phyloP scores from a whole-genome alignment of 2,888 invertebrate species.

The Globia sparganii region DNA sequence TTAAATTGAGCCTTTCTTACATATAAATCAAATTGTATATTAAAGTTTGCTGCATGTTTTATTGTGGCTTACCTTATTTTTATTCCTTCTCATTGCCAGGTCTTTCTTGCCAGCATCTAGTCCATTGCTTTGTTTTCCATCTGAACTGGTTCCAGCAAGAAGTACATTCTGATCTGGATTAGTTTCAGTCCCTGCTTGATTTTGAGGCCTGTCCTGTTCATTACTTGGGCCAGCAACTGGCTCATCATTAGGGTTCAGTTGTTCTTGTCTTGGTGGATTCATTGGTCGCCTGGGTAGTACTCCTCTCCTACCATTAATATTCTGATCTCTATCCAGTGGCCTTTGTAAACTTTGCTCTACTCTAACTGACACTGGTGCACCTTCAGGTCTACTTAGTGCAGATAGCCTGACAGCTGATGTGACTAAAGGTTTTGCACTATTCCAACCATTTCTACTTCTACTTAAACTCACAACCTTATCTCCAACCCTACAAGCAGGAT shows the following conservation, averaged over 20 bases:
- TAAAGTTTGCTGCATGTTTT: background rate
- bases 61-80: conserved; percentile 77
- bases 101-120: conserved; percentile 81
- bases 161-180: conserved; percentile 67
- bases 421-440: conserved; percentile 88
- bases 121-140: conserved; percentile 72
- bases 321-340: conserved; percentile 92
- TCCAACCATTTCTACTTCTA: conserved; percentile 90
- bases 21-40: background rate
- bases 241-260: conserved; percentile 75
- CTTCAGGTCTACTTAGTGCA: conserved; percentile 81
- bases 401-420: conserved; percentile 90
- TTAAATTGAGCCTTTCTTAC: background rate
- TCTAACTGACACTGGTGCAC: conserved; percentile 87
- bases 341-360: conserved; percentile 88
- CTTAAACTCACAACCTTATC: conserved; percentile 94
- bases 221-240: conserved; percentile 88
- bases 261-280: conserved; percentile 73
- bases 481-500: conserved; percentile 95
- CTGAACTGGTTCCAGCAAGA: conserved; percentile 73
- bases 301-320: conserved; percentile 93
- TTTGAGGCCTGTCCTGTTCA: conserved; percentile 71
- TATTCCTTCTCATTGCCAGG: conserved; percentile 80
- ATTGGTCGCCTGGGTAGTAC: conserved; percentile 84
- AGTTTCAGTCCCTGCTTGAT: conserved; percentile 72